Evolutionary conservation across 2,888 invertebrate species (phyloP), one percentile per base, ranked within the genome.

Genomic region (Zonitis immaculata): DNA sequence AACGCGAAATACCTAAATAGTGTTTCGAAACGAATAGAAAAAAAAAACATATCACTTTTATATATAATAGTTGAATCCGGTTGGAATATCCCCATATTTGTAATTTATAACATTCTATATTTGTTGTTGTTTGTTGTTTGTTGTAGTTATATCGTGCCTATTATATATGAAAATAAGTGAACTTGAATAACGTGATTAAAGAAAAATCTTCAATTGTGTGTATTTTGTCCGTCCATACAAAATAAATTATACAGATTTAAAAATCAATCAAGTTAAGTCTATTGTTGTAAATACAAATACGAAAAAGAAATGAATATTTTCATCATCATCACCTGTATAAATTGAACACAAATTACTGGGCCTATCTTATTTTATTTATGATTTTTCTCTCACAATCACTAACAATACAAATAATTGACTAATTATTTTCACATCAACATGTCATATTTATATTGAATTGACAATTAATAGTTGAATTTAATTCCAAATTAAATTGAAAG

Each of bases 131-230:
- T n/a, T n/a, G n/a, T 5, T 32, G 32, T 32, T 14, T 32, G 8
- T 30, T 11, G 30, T 30, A 12, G n/a, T 1, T 3, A 12, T 30
- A n/a, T n/a, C n/a, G 14, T 32, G 32, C 54, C 56, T 58, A 59
- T 59, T 58, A 47, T 57, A 56, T 59, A 62, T 60, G 57, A 59
- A 60, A 60, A 58, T 61, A 58, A 66, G 63, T 63, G 63, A 66
- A 66, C 65, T 64, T 61, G 67, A 67, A 66, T 67, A 68, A 68
- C 69, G 69, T 64, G 67, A 58, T 67, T 64, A 66, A 65, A 68
- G 66, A 35, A 35, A 35, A 35, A 9, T 35, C 16, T 16, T 9
- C 16, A 2, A 27, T 27, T 8, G 8, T 9, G 27, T 9, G 27
- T 27, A 3, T 27, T 54, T 64, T 63, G 66, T 57, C 50, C 58